Percentiles rank a stretch among this genome's conserved stretches.
phyloP scores from a whole-genome alignment of 2,113 vertebrate species.

The Sterna hirundo region DNA sequence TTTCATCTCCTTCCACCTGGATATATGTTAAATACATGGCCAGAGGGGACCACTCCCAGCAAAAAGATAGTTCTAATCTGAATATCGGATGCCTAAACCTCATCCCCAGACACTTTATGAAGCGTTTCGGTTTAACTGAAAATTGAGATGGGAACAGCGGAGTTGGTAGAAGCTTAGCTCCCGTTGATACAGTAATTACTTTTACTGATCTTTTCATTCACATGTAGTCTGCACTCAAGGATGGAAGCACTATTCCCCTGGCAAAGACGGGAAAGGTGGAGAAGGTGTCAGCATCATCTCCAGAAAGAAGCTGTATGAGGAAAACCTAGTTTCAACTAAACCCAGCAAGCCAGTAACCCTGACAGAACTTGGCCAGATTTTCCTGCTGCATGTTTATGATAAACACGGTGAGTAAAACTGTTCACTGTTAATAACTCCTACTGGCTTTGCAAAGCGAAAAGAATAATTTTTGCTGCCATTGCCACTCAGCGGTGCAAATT shows the following conservation, averaged over 20 bases:
- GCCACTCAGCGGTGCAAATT: background rate
- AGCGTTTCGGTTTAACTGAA: slow-evolving; percentile 23
- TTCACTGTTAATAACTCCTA: background rate
- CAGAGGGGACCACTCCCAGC: slow-evolving; percentile 4
- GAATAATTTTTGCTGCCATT: background rate
- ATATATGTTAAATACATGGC: background rate
- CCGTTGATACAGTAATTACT: background rate
- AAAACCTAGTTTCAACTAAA: background rate
- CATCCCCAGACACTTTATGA: background rate
- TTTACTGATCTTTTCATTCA: slow-evolving; percentile 26
- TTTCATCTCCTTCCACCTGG: background rate
- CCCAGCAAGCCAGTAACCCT: background rate
- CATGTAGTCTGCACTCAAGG: background rate
- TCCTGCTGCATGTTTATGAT: background rate
- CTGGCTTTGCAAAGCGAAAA: background rate
- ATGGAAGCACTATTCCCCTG: background rate
- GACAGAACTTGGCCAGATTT: background rate
- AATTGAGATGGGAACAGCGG: slow-evolving; percentile 16
- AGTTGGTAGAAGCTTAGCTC: background rate
- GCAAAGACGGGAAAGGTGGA: background rate
- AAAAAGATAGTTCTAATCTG: slow-evolving; percentile 44
- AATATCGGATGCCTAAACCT: slow-evolving; percentile 27
- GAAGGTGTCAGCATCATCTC: background rate
- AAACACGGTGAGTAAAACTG: background rate
- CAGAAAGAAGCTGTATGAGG: background rate